Percentiles rank a stretch among this genome's conserved stretches.
Conservation (phyloP, 2,113 vertebrate genomes). For the Suricata suricatta region DNA sequence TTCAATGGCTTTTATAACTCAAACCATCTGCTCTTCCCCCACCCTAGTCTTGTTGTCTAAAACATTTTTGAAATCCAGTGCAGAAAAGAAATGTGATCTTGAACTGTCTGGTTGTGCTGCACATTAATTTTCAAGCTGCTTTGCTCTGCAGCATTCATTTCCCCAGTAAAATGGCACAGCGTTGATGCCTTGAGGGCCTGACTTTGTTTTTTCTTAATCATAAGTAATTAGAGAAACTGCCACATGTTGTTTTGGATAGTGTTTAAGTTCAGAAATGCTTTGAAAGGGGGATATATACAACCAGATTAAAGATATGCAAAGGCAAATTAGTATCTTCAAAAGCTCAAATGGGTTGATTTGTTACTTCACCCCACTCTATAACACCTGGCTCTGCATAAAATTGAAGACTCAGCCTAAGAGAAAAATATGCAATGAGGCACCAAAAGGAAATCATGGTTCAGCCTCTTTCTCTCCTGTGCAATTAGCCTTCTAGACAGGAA, state of each 20-base stretch:
- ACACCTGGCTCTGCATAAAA: conserved; percentile 70
- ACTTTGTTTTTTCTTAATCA: conserved; percentile 72
- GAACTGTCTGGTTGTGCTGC: neutral
- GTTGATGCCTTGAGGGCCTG: conserved; percentile 55
- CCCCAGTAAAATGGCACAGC: conserved; percentile 49
- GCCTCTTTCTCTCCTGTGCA: neutral
- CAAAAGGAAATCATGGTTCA: conserved; percentile 46
- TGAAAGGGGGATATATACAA: conserved; percentile 38
- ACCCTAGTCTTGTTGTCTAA: neutral
- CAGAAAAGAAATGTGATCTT: conserved; percentile 8
- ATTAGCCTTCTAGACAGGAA: conserved; percentile 53
- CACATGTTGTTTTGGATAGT: conserved; percentile 71
- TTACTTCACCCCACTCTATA: conserved; percentile 52
- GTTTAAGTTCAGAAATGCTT: conserved; percentile 70
- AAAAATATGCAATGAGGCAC: conserved; percentile 49
- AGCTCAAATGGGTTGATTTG: conserved; percentile 77
- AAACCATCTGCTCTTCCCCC: conserved; percentile 1
- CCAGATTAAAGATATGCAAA: conserved; percentile 64
- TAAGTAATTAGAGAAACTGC: conserved; percentile 77
- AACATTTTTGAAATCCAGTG: conserved; percentile 51
- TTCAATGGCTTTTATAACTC: conserved; percentile 41
- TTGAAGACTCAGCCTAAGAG: conserved; percentile 54
- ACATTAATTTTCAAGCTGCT: conserved; percentile 52
- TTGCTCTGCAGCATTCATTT: conserved; percentile 46
- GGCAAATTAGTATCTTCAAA: conserved; percentile 73